Percentiles rank a stretch among this genome's conserved stretches.
Conservation (phyloP, 2,113 vertebrate genomes). For the Trogon surrucura region DNA sequence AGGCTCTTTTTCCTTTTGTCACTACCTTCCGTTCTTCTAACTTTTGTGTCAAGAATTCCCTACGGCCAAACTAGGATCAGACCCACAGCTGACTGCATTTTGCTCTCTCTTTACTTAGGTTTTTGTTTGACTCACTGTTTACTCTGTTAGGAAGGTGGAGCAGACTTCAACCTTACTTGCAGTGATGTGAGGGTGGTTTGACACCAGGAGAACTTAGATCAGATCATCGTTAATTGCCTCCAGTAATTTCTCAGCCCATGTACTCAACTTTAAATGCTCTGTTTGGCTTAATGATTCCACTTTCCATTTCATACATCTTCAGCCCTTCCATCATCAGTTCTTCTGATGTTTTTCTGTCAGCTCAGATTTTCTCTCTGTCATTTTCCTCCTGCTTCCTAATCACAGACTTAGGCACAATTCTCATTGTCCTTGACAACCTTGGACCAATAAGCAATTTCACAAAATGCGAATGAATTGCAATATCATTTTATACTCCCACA, state of each 20-base stretch:
- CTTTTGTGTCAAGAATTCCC: not conserved
- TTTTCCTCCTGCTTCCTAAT: constrained; percentile 26
- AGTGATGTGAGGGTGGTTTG: not conserved
- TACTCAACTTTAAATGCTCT: not conserved
- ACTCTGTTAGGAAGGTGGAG: fast-evolving
- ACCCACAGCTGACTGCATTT: not conserved
- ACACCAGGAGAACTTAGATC: not conserved
- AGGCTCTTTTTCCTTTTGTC: not conserved
- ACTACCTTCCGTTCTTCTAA: not conserved
- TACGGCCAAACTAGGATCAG: not conserved
- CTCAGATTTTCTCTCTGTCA: not conserved
- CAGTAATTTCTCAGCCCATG: not conserved
- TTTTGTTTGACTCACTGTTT: not conserved
- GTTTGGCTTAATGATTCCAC: not conserved
- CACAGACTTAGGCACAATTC: not conserved
- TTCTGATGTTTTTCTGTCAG: not conserved
- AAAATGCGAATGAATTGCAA: constrained; percentile 9
- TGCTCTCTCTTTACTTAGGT: not conserved
- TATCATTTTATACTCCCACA: constrained; percentile 6
- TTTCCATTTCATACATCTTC: not conserved
- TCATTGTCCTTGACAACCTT: constrained; percentile 33
- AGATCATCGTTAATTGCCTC: not conserved
- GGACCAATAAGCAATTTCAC: constrained; percentile 5
- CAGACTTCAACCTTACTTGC: not conserved
- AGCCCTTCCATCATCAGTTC: not conserved